A percentile compares a stretch with the other conserved stretches of the same genome.
Evolutionary conservation across 2,113 vertebrate genomes (phyloP).

Genomic region (Machaerirhynchus nigripectus): DNA sequence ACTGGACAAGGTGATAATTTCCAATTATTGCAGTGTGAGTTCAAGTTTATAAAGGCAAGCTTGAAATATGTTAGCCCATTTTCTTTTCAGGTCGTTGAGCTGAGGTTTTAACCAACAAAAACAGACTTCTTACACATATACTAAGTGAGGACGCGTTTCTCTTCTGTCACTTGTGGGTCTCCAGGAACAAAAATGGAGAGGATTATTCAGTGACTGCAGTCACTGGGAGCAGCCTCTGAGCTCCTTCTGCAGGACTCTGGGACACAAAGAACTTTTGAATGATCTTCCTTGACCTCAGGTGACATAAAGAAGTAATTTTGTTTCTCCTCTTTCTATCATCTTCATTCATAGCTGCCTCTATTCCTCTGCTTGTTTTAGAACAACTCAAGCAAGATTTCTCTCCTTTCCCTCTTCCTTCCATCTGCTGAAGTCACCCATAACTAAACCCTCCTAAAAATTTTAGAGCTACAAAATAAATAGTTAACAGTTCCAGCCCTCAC

Average conservation of each 20-base stretch:
- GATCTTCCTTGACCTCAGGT: not conserved
- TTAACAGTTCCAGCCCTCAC: not conserved
- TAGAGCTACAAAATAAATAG: not conserved
- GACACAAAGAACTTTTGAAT: not conserved
- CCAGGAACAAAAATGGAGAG: not conserved
- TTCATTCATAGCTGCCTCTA: not conserved
- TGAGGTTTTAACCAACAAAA: not conserved
- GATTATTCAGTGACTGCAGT: fast-evolving
- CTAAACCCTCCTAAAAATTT: not conserved
- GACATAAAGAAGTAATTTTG: not conserved
- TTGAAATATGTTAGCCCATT: not conserved
- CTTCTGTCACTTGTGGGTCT: fast-evolving
- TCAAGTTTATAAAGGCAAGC: not conserved
- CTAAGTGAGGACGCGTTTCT: fast-evolving
- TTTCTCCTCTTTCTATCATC: not conserved
- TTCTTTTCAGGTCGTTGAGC: not conserved
- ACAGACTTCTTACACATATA: not conserved
- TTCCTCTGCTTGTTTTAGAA: not conserved
- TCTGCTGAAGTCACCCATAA: not conserved
- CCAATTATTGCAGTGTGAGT: not conserved
- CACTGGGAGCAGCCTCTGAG: not conserved
- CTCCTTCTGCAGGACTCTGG: not conserved
- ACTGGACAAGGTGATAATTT: not conserved
- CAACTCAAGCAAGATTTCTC: not conserved
- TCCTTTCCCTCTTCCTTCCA: not conserved